Conservation (phyloP, 2,888 invertebrate species). For the Chironomus tentans region DNA sequence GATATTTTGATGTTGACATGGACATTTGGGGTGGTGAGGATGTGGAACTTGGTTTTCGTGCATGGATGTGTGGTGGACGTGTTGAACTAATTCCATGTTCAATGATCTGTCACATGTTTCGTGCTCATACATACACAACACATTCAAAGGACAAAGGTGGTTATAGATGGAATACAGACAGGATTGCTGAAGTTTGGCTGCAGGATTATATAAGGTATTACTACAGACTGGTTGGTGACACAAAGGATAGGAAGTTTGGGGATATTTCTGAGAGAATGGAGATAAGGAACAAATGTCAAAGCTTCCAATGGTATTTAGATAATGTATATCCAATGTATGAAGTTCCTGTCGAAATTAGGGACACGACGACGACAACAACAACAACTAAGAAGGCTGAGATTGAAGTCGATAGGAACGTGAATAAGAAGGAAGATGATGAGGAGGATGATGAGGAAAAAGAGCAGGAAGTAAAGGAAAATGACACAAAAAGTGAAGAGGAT, state of each 20-base stretch:
- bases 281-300: not conserved
- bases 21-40: constrained; percentile 2
- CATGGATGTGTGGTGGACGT: not conserved
- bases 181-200: not conserved
- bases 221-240: not conserved
- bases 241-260: not conserved
- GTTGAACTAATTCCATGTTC: not conserved
- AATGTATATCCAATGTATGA: not conserved
- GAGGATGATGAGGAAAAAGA: too few species aligned
- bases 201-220: not conserved
- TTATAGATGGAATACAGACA: not conserved
- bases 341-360: not conserved
- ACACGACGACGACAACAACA: not conserved
- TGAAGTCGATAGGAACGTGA: too few species aligned
- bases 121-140: not conserved
- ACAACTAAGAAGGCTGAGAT: not conserved
- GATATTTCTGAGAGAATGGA: not conserved
- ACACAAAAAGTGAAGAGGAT: too few species aligned
- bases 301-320: constrained; percentile 6
- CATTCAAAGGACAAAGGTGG: not conserved
- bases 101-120: not conserved
- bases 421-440: too few species aligned
- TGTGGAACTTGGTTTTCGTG: not conserved
- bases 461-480: too few species aligned
- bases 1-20: not conserved